phyloP scores from a whole-genome alignment of 2,888 invertebrate species.

The Bugulina stolonifera region DNA sequence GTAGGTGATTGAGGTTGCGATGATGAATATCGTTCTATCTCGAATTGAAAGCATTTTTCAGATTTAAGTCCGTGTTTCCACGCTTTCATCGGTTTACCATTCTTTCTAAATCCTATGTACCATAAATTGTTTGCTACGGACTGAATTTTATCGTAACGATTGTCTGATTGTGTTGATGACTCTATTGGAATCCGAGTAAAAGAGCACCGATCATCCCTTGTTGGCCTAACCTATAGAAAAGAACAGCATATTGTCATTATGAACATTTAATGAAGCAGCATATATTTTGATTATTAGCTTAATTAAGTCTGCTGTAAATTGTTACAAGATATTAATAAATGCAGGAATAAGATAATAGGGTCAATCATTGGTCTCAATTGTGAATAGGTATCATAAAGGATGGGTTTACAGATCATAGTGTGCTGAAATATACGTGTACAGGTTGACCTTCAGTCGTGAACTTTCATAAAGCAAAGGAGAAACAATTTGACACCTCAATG shows the following conservation, averaged over 20 bases:
- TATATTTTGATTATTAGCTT: background rate
- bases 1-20: background rate
- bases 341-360: background rate
- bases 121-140: constrained; percentile 14
- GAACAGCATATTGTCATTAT: background rate
- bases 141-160: constrained; percentile 5
- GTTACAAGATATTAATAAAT: background rate
- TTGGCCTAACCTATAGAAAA: background rate
- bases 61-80: background rate
- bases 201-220: constrained; percentile 11
- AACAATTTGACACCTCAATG: background rate
- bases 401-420: background rate
- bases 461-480: background rate
- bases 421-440: background rate
- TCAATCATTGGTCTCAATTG: background rate
- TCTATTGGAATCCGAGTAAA: constrained; percentile 3
- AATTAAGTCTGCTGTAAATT: background rate
- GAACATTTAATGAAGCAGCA: background rate
- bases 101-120: constrained; percentile 13
- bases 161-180: constrained; percentile 14
- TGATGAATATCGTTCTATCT: background rate
- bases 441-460: background rate
- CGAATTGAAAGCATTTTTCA: background rate
- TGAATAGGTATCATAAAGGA: too few species aligned
- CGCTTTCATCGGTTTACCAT: constrained; percentile 2